Conservation (phyloP, 2,888 invertebrate species). For the Drepana falcataria region DNA sequence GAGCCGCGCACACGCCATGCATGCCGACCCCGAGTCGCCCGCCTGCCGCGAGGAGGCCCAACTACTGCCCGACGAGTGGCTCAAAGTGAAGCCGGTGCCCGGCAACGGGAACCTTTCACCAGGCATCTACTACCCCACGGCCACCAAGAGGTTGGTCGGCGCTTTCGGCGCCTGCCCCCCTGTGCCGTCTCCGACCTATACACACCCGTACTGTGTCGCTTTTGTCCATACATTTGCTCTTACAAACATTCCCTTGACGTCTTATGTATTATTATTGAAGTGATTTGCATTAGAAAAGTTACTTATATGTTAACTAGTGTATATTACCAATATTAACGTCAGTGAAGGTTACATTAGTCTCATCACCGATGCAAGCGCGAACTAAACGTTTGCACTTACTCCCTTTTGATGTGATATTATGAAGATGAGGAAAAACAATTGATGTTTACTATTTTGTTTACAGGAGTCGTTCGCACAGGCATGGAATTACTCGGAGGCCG, state of each 20-base stretch:
- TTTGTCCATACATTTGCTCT: slow-evolving; percentile 49
- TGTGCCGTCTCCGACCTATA: slow-evolving; percentile 60
- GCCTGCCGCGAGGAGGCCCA: slow-evolving; percentile 69
- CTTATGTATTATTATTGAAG: slow-evolving; percentile 25
- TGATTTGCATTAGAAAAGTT: slow-evolving; percentile 47
- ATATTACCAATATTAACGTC: slow-evolving; percentile 64
- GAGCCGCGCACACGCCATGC: slow-evolving; percentile 67
- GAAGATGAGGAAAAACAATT: slow-evolving; percentile 39
- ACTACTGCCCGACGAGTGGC: slow-evolving; percentile 72
- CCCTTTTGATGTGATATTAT: slow-evolving; percentile 29
- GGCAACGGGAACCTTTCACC: slow-evolving; percentile 71
- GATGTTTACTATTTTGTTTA: slow-evolving; percentile 48
- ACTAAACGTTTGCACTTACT: slow-evolving; percentile 57
- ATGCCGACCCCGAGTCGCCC: slow-evolving; percentile 71
- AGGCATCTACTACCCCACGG: slow-evolving; percentile 71
- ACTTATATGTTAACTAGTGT: slow-evolving; percentile 35
- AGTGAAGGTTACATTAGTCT: slow-evolving; percentile 52
- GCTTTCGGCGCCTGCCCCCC: slow-evolving; percentile 48
- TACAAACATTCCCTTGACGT: slow-evolving; percentile 24
- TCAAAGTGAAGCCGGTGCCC: slow-evolving; percentile 63
- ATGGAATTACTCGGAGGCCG: slow-evolving; percentile 83
- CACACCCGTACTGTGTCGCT: slow-evolving; percentile 65
- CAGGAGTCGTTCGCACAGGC: slow-evolving; percentile 84
- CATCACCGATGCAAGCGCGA: slow-evolving; percentile 50
- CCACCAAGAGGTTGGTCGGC: slow-evolving; percentile 74